A percentile compares a stretch with the other conserved stretches of the same genome.
Evolutionary conservation across 2,888 invertebrate genomes (phyloP).

Genomic region (Tetragonisca angustula): DNA sequence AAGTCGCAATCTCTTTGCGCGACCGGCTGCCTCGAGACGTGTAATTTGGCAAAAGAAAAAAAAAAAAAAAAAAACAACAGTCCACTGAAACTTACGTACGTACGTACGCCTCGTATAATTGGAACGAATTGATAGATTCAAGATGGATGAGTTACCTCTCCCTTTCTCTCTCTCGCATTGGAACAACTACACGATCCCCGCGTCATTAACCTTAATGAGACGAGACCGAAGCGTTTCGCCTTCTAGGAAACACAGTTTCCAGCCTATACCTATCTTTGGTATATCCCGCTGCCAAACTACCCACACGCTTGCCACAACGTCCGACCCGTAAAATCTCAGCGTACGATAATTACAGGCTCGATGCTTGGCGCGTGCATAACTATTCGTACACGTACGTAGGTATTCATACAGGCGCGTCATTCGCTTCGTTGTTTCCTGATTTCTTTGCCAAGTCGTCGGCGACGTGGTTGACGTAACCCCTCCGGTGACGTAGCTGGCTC

Average conservation of each 20-base stretch:
- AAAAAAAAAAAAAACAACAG: constrained; percentile 44
- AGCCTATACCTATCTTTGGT: constrained; percentile 50
- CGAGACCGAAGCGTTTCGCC: constrained; percentile 58
- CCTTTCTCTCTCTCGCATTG: constrained; percentile 58
- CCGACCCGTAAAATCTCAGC: constrained; percentile 62
- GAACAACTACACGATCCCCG: constrained; percentile 75
- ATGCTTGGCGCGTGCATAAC: constrained; percentile 22
- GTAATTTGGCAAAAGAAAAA: constrained; percentile 72
- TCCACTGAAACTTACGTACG: constrained; percentile 60
- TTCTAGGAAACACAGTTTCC: constrained; percentile 70
- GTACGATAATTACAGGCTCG: constrained; percentile 51
- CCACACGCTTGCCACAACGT: constrained; percentile 62
- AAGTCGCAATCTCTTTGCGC: constrained; percentile 12
- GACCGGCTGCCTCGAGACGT: constrained; percentile 45
- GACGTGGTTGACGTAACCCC: constrained; percentile 33
- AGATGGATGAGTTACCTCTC: constrained; percentile 57
- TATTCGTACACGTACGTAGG: background rate
- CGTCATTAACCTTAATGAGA: constrained; percentile 81
- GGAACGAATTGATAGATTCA: constrained; percentile 81
- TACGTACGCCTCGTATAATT: constrained; percentile 70
- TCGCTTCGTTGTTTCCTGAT: constrained; percentile 38
- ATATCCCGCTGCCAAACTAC: constrained; percentile 40
- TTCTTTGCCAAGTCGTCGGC: constrained; percentile 30
- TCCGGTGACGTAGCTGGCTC: constrained; percentile 4
- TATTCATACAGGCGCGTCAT: constrained; percentile 40